Conservation (phyloP, 2,113 vertebrate genomes). For the Nesoenas mayeri region DNA sequence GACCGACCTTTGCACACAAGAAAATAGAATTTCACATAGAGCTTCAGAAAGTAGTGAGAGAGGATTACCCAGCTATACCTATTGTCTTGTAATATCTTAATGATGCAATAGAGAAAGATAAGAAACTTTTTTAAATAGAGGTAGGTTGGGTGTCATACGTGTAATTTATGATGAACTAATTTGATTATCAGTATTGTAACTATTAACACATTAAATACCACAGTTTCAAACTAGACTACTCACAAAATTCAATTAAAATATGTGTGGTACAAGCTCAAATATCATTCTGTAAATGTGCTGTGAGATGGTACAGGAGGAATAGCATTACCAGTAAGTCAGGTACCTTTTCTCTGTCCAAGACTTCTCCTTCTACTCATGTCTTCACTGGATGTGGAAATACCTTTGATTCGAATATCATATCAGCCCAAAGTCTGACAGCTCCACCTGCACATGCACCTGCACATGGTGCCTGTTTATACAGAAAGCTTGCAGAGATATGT, state of each 20-base stretch:
- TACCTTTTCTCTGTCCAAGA: background rate
- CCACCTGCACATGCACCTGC: background rate
- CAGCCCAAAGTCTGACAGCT: background rate
- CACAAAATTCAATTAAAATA: background rate
- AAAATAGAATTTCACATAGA: background rate
- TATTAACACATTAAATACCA: background rate
- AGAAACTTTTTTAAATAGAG: background rate
- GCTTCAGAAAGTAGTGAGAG: background rate
- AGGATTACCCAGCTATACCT: background rate
- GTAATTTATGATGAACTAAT: background rate
- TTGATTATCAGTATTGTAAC: background rate
- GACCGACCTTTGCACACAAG: background rate
- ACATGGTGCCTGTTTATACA: background rate
- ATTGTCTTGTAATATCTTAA: too few relatives aligned
- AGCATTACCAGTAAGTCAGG: background rate
- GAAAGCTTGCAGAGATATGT: background rate
- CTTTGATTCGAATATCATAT: background rate
- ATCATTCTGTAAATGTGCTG: background rate
- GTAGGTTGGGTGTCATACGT: background rate
- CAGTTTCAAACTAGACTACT: background rate
- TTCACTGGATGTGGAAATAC: background rate
- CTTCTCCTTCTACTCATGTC: background rate
- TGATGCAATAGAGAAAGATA: background rate
- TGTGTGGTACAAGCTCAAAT: rapidly evolving
- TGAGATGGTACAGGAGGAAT: background rate